These are phyloP conservation scores for Pseudoatta argentina DNA, from an alignment of 1,140 invertebrate species.

Conservation along the genomic window DNA sequence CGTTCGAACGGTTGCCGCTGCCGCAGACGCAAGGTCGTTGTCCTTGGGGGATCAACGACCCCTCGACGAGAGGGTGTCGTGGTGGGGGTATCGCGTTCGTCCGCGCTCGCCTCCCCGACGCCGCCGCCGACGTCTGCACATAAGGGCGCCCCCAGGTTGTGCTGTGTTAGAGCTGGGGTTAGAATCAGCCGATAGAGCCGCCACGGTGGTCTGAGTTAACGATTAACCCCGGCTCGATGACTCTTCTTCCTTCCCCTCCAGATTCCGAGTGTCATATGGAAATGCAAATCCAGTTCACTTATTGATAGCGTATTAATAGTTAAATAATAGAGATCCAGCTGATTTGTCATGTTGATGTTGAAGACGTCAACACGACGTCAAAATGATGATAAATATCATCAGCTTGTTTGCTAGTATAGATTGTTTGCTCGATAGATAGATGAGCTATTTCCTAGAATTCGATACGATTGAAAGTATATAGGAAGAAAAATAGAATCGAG, in stretches of 20 bases:
- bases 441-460: neutral
- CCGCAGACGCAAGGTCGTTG: conserved; percentile 86
- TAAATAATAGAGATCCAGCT: neutral
- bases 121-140: conserved; percentile 74
- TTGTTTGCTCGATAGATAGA: too few relatives aligned
- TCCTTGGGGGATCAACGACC: conserved; percentile 87
- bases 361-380: too few relatives aligned
- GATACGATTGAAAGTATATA: neutral
- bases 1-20: conserved; percentile 83
- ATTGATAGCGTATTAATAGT: neutral
- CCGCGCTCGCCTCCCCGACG: conserved; percentile 70
- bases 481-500: neutral
- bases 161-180: conserved; percentile 73
- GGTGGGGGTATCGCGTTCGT: conserved; percentile 71
- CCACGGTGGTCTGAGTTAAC: conserved; percentile 56
- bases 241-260: neutral
- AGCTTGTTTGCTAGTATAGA: too few relatives aligned
- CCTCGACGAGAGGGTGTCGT: conserved; percentile 85
- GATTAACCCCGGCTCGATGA: conserved; percentile 19
- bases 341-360: too few relatives aligned
- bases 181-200: conserved; percentile 75
- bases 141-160: conserved; percentile 76
- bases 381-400: too few relatives aligned
- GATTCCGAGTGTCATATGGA: neutral
- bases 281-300: neutral